These are phyloP conservation scores for Macaria liturata DNA, from an alignment of 2,888 invertebrate genomes.

Conservation along the genomic window DNA sequence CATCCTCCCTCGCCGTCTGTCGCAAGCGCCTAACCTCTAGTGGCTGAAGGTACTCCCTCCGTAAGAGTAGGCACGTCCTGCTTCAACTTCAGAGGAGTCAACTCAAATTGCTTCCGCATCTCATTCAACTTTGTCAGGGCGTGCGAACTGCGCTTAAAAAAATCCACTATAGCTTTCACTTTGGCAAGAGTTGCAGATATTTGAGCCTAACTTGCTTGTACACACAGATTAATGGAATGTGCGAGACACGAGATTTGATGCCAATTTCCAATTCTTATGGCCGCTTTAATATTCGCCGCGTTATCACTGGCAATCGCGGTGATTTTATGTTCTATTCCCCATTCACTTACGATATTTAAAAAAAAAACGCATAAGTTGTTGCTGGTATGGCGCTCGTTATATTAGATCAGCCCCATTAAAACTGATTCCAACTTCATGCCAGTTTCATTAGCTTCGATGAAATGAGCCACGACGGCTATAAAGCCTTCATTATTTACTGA, in stretches of 20 bases:
- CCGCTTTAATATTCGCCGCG: slow-evolving; percentile 4
- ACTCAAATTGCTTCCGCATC: background rate
- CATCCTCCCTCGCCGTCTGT: no score
- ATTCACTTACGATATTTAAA: background rate
- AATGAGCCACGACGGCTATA: slow-evolving; percentile 1
- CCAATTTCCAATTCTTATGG: slow-evolving; percentile 7
- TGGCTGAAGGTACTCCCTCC: no score
- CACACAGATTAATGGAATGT: slow-evolving; percentile 2
- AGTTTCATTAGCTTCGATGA: background rate
- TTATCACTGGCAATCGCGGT: slow-evolving; percentile 7
- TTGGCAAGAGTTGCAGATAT: background rate
- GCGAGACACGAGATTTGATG: slow-evolving; percentile 7
- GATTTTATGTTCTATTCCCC: slow-evolving; percentile 3
- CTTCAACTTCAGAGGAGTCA: slow-evolving; percentile 6
- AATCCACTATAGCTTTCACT: slow-evolving; percentile 1
- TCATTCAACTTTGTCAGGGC: slow-evolving; percentile 1
- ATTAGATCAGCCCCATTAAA: slow-evolving; percentile 2
- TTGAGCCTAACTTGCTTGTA: background rate
- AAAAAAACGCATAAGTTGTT: background rate
- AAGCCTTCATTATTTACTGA: background rate
- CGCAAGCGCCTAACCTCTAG: no score
- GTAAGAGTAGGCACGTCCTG: slow-evolving; percentile 3
- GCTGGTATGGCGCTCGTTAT: background rate
- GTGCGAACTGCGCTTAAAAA: slow-evolving; percentile 5
- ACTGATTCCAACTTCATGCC: background rate